phyloP scores from a whole-genome alignment of 2,888 invertebrate species.

The Furcula furcula region DNA sequence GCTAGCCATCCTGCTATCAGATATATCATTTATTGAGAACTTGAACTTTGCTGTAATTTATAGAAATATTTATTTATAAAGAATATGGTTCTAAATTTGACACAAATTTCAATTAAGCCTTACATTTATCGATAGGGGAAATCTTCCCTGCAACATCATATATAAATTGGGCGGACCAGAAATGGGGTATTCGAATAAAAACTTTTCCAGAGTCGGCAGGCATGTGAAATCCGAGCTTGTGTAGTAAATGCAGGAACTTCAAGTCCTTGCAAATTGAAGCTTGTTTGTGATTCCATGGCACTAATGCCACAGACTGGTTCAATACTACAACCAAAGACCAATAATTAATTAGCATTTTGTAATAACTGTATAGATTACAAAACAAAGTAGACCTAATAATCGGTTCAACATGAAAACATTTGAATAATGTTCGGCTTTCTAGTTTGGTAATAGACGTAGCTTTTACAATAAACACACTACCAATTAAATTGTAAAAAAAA shows the following conservation, averaged over 20 bases:
- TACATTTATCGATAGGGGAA: conserved; percentile 84
- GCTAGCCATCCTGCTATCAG: conserved; percentile 30
- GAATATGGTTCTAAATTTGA: too few species aligned
- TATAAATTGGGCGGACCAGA: conserved; percentile 86
- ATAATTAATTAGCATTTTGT: too few species aligned
- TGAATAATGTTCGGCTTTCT: too few species aligned
- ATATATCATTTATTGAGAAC: conserved; percentile 57
- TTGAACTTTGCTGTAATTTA: conserved; percentile 60
- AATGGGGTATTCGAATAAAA: conserved; percentile 88
- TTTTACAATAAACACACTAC: too few species aligned
- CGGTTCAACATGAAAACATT: too few species aligned
- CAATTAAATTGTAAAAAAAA: too few species aligned
- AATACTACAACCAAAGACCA: conserved; percentile 79
- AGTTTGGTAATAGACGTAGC: too few species aligned
- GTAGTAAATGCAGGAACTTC: conserved; percentile 85
- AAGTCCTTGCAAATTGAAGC: conserved; percentile 84
- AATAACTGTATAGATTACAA: too few species aligned
- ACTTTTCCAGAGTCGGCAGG: conserved; percentile 87
- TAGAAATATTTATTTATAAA: too few species aligned
- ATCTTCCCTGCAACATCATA: conserved; percentile 85
- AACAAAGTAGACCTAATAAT: too few species aligned
- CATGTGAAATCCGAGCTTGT: conserved; percentile 88
- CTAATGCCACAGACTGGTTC: conserved; percentile 86
- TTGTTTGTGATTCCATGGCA: conserved; percentile 89
- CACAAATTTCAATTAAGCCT: too few species aligned